Conservation (phyloP, 1,140 invertebrate species). For the Ostrea edulis region DNA sequence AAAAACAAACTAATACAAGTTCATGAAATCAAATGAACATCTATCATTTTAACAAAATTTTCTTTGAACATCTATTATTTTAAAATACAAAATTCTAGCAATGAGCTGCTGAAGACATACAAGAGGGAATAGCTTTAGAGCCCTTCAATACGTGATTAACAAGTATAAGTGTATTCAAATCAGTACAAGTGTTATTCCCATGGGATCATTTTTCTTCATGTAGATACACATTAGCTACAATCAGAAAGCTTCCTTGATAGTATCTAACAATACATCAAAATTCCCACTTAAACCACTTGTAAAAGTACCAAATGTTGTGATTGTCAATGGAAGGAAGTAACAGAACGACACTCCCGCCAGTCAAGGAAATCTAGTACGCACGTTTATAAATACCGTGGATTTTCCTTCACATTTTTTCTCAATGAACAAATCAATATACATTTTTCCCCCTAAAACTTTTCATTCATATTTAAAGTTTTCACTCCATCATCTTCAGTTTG, state of each 20-base stretch:
- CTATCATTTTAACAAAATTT: not conserved
- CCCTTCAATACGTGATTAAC: not conserved
- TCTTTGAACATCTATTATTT: not conserved
- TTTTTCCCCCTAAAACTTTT: too few relatives aligned
- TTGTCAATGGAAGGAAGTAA: not conserved
- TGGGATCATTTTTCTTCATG: not conserved
- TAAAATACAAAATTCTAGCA: too few relatives aligned
- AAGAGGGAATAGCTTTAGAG: not conserved
- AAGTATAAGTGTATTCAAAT: not conserved
- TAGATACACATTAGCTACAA: not conserved
- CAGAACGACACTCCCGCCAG: not conserved
- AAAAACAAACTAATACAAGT: not conserved
- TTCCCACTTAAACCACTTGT: not conserved
- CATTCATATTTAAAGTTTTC: too few relatives aligned
- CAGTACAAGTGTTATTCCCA: not conserved
- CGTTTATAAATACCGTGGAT: too few relatives aligned
- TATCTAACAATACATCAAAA: not conserved
- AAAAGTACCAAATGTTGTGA: not conserved
- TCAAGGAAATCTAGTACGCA: too few relatives aligned
- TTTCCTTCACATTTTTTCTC: too few relatives aligned
- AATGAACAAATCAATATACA: too few relatives aligned
- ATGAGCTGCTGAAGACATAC: not conserved
- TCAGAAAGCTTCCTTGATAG: conserved; percentile 6
- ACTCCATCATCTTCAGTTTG: too few relatives aligned
- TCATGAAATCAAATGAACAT: not conserved